A percentile compares a stretch with the other conserved stretches of the same genome.
Evolutionary conservation across 2,888 invertebrate genomes (phyloP).

Genomic region (Eucera pruinosa): DNA sequence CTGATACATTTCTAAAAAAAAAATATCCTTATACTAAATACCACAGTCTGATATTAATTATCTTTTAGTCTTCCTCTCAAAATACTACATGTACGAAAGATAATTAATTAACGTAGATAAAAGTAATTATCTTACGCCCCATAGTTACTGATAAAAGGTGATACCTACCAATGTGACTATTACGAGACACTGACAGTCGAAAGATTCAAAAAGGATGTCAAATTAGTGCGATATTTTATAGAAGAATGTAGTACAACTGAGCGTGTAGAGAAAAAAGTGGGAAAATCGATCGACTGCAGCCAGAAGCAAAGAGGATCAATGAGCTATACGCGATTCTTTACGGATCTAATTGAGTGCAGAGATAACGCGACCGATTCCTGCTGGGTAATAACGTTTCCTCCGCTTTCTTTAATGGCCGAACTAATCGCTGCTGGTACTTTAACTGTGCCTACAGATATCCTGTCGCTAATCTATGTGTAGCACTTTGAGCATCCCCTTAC

Average conservation of each 20-base stretch:
- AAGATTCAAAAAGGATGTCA: slow-evolving; percentile 29
- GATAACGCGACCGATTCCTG: slow-evolving; percentile 80
- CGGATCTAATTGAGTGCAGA: slow-evolving; percentile 83
- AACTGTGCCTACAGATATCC: slow-evolving; percentile 66
- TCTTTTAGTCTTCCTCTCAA: too few species aligned
- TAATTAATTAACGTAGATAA: too few species aligned
- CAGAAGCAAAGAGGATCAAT: slow-evolving; percentile 74
- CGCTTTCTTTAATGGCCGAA: slow-evolving; percentile 78
- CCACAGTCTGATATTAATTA: too few species aligned
- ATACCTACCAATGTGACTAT: neutral
- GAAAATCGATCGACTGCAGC: slow-evolving; percentile 51
- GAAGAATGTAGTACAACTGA: slow-evolving; percentile 14
- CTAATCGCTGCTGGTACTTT: slow-evolving; percentile 83
- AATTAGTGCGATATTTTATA: slow-evolving; percentile 57
- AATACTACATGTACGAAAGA: too few species aligned
- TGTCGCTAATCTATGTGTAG: slow-evolving; percentile 18
- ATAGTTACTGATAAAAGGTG: neutral
- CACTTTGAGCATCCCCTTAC: neutral
- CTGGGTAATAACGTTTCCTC: slow-evolving; percentile 77
- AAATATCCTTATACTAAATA: too few species aligned
- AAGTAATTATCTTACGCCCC: neutral
- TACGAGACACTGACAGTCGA: neutral
- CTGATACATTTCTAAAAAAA: too few species aligned
- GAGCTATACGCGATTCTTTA: slow-evolving; percentile 81
- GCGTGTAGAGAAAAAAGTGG: slow-evolving; percentile 30